phyloP scores from a whole-genome alignment of 2,113 vertebrate species.

The Pagrus major region DNA sequence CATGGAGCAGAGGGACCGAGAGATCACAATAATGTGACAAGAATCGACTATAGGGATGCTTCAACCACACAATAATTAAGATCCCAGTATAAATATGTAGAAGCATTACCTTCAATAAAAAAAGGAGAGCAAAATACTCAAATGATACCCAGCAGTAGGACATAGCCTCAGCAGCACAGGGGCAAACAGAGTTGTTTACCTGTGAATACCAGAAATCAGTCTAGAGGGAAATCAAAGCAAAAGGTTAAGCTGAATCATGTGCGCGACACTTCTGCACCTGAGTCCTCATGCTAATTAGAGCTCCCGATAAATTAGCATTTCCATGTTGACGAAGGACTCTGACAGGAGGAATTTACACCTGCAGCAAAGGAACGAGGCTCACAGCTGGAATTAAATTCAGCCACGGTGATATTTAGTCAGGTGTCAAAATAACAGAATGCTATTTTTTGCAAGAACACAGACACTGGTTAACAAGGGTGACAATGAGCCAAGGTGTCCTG shows the following conservation, averaged over 20 bases:
- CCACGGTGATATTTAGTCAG: constrained; percentile 70
- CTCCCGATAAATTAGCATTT: constrained; percentile 76
- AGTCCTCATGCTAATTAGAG: constrained; percentile 74
- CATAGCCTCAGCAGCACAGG: neutral
- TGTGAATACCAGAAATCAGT: constrained; percentile 62
- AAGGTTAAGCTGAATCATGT: constrained; percentile 76
- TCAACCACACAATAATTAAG: neutral
- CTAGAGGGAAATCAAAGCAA: constrained; percentile 80
- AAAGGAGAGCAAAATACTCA: neutral
- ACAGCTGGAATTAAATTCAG: constrained; percentile 62
- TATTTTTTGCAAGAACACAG: constrained; percentile 45
- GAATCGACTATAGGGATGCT: neutral
- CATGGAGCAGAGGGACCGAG: neutral
- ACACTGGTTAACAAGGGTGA: constrained; percentile 41
- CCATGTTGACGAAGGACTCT: constrained; percentile 61
- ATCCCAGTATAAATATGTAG: constrained; percentile 6
- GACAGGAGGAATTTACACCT: constrained; percentile 72
- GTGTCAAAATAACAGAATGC: constrained; percentile 71
- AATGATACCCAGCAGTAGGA: neutral
- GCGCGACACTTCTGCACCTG: constrained; percentile 72
- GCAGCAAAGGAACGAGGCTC: constrained; percentile 53
- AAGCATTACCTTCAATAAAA: neutral
- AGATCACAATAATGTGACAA: neutral
- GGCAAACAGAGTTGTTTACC: constrained; percentile 59
- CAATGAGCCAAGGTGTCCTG: constrained; percentile 13